Evolutionary conservation across 2,888 invertebrate genomes (phyloP), one percentile per base, ranked within the genome.

Genomic region (Harpalus rufipes): DNA sequence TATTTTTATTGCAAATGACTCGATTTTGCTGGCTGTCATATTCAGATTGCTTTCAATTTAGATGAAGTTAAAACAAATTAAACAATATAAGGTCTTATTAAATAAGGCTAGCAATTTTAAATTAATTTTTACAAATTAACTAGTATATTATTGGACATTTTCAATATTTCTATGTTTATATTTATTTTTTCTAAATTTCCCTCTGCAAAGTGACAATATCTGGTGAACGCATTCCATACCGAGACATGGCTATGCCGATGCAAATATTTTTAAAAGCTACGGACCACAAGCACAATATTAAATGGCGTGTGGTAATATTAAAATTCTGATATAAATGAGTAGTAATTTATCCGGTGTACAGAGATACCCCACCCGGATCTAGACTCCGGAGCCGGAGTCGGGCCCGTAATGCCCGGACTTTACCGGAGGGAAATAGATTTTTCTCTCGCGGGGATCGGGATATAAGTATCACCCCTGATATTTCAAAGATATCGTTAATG

Each of bases 281-380:
- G 72, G 80, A 58, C 85, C 78, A 76, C 68, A 61, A 58, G 76
- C 85, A 81, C 82, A 81, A 81, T 86, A 88, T 88, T 89, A 89
- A 89, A 89, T 88, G 88, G 88, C 87, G 87, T 88, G 88, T 88
- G 88, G 88, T 88, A 88, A 89, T 89, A 89, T 90, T 90, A 89
- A 90, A 86, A 89, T 88, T 89, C 88, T 88, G 87, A 89, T 89
- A 89, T 88, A 89, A 90, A 90, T 88, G 88, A 78, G 76, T 58
- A 63, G 84, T 84, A 78, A 84, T 84, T 84, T 84, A 84, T 84
- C 74, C 78, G 63, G 59, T 84, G 84, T 84, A 78, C 78, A 76
- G 59, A 72, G 83, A 56, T 82, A 72, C 61, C 51, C 58, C 65
- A 14, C 7, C 81, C 72, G 6, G 58, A 21, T 10, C 21, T 10